phyloP scores from a whole-genome alignment of 1,140 invertebrate species.

The Kradibia gibbosae region DNA sequence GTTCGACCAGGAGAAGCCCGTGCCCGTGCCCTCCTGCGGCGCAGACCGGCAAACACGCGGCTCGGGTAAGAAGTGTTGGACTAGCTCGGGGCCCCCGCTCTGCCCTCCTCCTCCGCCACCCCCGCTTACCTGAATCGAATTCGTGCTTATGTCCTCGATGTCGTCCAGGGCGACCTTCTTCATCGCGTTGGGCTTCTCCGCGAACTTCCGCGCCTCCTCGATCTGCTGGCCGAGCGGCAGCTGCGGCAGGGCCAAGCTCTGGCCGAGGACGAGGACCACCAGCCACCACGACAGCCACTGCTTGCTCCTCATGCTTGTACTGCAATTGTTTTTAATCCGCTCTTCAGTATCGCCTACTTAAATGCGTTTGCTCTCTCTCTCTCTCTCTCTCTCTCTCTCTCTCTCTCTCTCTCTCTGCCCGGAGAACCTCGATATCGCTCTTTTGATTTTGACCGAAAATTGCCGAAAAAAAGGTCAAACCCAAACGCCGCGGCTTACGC shows the following conservation, averaged over 20 bases:
- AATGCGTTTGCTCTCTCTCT: too few relatives aligned
- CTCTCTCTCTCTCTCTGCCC: too few relatives aligned
- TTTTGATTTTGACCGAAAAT: too few relatives aligned
- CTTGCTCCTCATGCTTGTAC: constrained; percentile 50
- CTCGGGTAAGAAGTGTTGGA: too few relatives aligned
- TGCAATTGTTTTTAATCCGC: neutral
- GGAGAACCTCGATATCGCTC: too few relatives aligned
- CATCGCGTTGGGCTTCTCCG: constrained; percentile 88
- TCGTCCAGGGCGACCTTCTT: constrained; percentile 89
- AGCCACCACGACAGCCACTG: constrained; percentile 65
- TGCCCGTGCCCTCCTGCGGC: constrained; percentile 72
- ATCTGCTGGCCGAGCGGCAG: constrained; percentile 65
- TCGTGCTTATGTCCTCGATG: constrained; percentile 85
- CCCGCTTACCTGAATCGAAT: constrained; percentile 82
- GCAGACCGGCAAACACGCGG: too few relatives aligned
- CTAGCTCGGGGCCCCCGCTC: too few relatives aligned
- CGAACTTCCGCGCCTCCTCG: constrained; percentile 82
- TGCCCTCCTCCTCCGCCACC: too few relatives aligned
- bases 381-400: too few relatives aligned
- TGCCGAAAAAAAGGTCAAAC: too few relatives aligned
- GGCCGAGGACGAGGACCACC: constrained; percentile 65
- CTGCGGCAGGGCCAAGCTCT: constrained; percentile 66
- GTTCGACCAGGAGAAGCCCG: constrained; percentile 88
- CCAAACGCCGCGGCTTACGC: too few relatives aligned
- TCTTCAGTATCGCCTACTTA: neutral